Evolutionary conservation across 2,888 invertebrate genomes (phyloP).

Genomic region (Spatulosminthurus flaviceps): DNA sequence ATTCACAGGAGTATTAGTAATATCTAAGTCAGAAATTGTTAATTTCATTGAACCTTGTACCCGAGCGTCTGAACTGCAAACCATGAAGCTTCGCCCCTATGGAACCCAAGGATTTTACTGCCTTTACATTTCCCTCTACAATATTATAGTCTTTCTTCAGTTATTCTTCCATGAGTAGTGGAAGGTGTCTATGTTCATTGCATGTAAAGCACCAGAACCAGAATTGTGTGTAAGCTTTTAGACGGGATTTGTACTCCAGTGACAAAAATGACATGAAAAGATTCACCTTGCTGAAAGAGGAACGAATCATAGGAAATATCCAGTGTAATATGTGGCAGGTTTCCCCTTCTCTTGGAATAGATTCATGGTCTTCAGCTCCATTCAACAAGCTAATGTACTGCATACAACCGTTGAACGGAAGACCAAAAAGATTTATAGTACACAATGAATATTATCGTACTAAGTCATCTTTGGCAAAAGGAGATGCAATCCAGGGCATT

Average conservation of each 20-base stretch:
- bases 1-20: too few relatives aligned
- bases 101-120: too few relatives aligned
- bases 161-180: too few relatives aligned
- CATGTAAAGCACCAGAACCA: too few relatives aligned
- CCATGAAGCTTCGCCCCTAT: too few relatives aligned
- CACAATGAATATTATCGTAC: constrained; percentile 36
- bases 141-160: too few relatives aligned
- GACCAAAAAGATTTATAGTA: constrained; percentile 33
- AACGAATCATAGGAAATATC: background rate
- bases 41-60: too few relatives aligned
- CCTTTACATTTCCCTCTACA: too few relatives aligned
- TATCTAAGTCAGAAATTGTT: too few relatives aligned
- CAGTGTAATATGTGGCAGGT: constrained; percentile 18
- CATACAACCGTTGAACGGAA: constrained; percentile 1
- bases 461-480: constrained; percentile 38
- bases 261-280: constrained; percentile 23
- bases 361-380: constrained; percentile 38
- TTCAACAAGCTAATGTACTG: constrained; percentile 35
- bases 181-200: too few relatives aligned
- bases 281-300: constrained; percentile 25
- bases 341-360: constrained; percentile 18
- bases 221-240: too few relatives aligned
- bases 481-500: constrained; percentile 26
- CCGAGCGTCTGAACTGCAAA: too few relatives aligned
- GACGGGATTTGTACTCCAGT: background rate